Percentiles rank a stretch among this genome's conserved stretches.
phyloP scores from a whole-genome alignment of 2,113 vertebrate species.

The Gambusia holbrooki region DNA sequence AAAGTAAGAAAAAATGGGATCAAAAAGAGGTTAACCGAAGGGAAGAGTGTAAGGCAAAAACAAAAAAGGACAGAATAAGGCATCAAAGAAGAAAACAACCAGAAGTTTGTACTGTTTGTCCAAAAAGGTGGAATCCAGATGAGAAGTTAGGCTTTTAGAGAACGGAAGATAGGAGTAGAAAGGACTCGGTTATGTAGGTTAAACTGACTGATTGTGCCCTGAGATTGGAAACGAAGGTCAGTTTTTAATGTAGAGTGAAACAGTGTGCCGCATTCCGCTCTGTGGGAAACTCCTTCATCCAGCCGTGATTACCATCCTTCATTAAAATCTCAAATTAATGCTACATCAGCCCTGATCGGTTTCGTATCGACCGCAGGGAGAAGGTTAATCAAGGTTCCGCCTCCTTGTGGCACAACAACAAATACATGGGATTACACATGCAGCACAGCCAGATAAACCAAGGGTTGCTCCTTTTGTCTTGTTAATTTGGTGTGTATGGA shows the following conservation, averaged over 20 bases:
- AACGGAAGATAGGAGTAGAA: neutral
- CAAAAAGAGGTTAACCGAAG: constrained; percentile 31
- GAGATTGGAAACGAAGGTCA: neutral
- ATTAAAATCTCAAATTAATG: constrained; percentile 48
- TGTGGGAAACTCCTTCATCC: neutral
- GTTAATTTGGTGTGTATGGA: constrained; percentile 21
- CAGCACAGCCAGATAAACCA: constrained; percentile 27
- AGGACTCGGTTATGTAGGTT: neutral
- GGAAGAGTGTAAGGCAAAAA: constrained; percentile 28
- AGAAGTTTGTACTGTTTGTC: neutral
- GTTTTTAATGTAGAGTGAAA: constrained; percentile 1
- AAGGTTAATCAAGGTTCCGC: constrained; percentile 45
- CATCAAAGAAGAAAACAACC: constrained; percentile 29
- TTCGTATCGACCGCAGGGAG: constrained; percentile 40
- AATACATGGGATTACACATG: constrained; percentile 35
- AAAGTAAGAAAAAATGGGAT: constrained; percentile 67
- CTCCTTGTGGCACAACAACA: constrained; percentile 33
- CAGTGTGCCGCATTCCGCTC: constrained; percentile 5
- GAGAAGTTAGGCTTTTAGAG: neutral
- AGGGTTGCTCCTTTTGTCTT: constrained; percentile 2
- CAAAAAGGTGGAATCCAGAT: neutral
- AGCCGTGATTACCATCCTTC: constrained; percentile 28
- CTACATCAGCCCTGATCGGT: constrained; percentile 21
- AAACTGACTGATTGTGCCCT: constrained; percentile 1
- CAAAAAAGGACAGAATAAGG: constrained; percentile 58